These are phyloP conservation scores for Nannoperca australis DNA, from an alignment of 2,797 vertebrate species.

Conservation along the genomic window DNA sequence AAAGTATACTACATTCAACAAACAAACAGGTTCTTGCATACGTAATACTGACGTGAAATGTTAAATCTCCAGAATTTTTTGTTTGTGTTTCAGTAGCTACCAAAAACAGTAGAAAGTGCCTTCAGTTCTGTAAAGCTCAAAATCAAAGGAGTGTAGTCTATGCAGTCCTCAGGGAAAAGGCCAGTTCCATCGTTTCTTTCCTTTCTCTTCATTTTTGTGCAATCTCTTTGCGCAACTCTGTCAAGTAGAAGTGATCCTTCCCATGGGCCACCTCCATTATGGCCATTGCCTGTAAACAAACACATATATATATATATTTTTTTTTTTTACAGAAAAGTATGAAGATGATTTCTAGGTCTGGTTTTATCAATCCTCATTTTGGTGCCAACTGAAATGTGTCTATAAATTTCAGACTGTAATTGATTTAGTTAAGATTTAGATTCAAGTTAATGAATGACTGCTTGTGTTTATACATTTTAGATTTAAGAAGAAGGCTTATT, in stretches of 20 bases:
- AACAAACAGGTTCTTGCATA: background rate
- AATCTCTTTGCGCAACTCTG: slow-evolving; percentile 91
- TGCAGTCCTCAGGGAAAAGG: slow-evolving; percentile 26
- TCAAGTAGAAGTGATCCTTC: slow-evolving; percentile 92
- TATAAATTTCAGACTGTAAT: background rate
- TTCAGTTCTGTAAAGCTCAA: slow-evolving; percentile 36
- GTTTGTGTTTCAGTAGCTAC: slow-evolving; percentile 2
- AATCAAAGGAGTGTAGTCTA: slow-evolving; percentile 7
- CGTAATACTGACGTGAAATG: background rate
- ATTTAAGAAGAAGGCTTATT: background rate
- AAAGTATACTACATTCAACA: slow-evolving; percentile 39
- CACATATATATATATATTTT: slow-evolving; percentile 11
- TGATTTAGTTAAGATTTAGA: background rate
- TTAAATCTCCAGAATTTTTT: background rate
- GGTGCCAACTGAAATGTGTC: no score
- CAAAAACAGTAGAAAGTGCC: slow-evolving; percentile 33
- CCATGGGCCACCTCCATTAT: slow-evolving; percentile 97
- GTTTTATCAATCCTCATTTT: background rate
- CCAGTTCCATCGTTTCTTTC: background rate
- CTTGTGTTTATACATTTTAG: background rate
- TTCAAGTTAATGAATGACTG: background rate
- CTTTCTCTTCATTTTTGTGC: slow-evolving; percentile 77
- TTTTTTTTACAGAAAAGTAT: background rate
- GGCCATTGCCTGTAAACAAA: slow-evolving; percentile 87
- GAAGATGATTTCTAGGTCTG: background rate